Evolutionary conservation across 2,113 vertebrate genomes (phyloP).

Genomic region (Myanophis thanlyinensis): DNA sequence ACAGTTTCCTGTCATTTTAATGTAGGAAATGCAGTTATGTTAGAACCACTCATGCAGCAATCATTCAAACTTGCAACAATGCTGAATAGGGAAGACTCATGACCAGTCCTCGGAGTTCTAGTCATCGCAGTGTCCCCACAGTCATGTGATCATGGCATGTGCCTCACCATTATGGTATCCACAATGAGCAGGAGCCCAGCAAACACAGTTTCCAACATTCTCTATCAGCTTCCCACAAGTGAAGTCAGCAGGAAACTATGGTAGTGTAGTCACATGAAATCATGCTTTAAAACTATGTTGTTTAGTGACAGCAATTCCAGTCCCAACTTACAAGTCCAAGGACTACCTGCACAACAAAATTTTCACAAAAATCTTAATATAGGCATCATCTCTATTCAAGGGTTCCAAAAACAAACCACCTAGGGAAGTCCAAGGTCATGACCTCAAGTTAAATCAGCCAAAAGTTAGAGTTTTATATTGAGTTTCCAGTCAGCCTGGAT

Average conservation of each 20-base stretch:
- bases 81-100: neutral
- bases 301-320: neutral
- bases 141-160: neutral
- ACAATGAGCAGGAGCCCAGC: neutral
- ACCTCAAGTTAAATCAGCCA: neutral
- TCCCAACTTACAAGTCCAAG: neutral
- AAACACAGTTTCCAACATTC: neutral
- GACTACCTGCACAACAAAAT: neutral
- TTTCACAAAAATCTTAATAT: neutral
- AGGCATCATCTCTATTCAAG: neutral
- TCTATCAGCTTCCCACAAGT: neutral
- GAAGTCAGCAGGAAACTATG: neutral
- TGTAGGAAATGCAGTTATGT: neutral
- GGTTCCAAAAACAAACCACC: neutral
- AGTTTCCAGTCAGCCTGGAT: neutral
- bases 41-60: neutral
- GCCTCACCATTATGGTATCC: neutral
- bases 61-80: neutral
- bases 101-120: neutral
- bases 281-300: neutral
- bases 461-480: neutral
- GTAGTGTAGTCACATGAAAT: neutral
- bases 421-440: neutral
- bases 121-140: neutral
- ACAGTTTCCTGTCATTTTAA: neutral